phyloP scores from a whole-genome alignment of 2,797 vertebrate genomes.

The Podarcis siculus region DNA sequence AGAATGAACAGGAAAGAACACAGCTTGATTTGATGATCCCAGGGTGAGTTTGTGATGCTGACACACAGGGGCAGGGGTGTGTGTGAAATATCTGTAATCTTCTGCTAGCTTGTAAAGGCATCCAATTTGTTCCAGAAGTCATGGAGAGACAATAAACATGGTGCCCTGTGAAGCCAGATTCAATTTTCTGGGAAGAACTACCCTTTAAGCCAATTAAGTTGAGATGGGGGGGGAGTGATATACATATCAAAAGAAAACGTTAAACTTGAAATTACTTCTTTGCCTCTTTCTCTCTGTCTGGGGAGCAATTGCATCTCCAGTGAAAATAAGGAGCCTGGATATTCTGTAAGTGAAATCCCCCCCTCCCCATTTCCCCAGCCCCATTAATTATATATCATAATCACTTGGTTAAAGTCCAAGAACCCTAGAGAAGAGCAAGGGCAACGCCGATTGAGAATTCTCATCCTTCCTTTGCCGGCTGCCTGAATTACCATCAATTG shows the following conservation, averaged over 20 bases:
- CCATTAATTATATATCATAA: constrained; percentile 49
- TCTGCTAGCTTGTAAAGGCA: constrained; percentile 38
- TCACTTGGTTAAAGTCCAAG: constrained; percentile 44
- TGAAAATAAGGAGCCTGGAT: constrained; percentile 16
- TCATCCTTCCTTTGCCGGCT: not conserved
- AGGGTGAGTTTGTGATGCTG: constrained; percentile 27
- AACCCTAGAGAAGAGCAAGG: not conserved
- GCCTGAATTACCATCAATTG: not conserved
- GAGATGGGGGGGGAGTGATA: constrained; percentile 17
- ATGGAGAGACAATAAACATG: constrained; percentile 41
- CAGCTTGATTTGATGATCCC: constrained; percentile 22
- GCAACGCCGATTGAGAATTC: constrained; percentile 22
- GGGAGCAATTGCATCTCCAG: not conserved
- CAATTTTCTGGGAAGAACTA: constrained; percentile 32
- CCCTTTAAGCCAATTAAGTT: constrained; percentile 38
- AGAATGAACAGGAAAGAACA: constrained; percentile 53
- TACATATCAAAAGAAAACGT: constrained; percentile 40
- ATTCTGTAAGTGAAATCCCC: constrained; percentile 27
- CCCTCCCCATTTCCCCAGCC: not conserved
- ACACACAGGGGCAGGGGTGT: not conserved
- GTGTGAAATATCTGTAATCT: constrained; percentile 19
- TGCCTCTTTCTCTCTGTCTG: not conserved
- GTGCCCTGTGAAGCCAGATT: constrained; percentile 17
- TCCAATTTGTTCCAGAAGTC: constrained; percentile 31
- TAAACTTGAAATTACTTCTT: constrained; percentile 34